Evolutionary conservation across 2,797 vertebrate genomes (phyloP), one percentile per base, ranked within the genome.

Genomic region (Pogonophryne albipinna): DNA sequence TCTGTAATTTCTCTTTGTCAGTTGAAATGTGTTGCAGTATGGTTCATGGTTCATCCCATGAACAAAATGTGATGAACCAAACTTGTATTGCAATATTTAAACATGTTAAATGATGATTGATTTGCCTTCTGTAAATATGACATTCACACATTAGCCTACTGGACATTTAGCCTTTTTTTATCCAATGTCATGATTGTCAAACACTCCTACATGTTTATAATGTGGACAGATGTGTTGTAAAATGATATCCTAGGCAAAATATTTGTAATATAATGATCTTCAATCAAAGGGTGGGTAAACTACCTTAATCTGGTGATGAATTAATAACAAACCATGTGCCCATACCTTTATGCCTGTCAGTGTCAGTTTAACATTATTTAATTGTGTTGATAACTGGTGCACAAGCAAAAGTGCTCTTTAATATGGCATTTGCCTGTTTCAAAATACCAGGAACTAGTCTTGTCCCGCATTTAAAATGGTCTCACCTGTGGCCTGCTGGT

Each of bases 391-490:
- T 27, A 17, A 45, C 46, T 16, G 49, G 15, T 27, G 19, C 56
- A 31, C 7, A 2, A 38, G 5, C 3, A 60, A 46, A 70, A 2
- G 14, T 42, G 4, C 15, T 7, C 38, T 19, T 34, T 9, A 67
- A 72, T 3, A 13, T 6, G 8, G 3, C 16, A 34, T 50, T 19
- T 2, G 15, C 16, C 6, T 7, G 6, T 51, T 59, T 17, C 10
- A 61, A 57, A 27, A 52, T 20, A 69, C 56, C 58, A 71, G 60
- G 19, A 76, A 52, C 3, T 23, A 70, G 42, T 69, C 62, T 19
- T 3, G 31, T 59, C 66, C 61, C n/a, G 31, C 1, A 50, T 47
- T 46, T 55, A 9, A 68, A 38, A 45, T 19, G 16, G 17, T 7
- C 2, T 2, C 20, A 66, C 34, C 70, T 73, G 62, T 19, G 4